phyloP scores from a whole-genome alignment of 2,113 vertebrate species.

The Embiotoca jacksoni region DNA sequence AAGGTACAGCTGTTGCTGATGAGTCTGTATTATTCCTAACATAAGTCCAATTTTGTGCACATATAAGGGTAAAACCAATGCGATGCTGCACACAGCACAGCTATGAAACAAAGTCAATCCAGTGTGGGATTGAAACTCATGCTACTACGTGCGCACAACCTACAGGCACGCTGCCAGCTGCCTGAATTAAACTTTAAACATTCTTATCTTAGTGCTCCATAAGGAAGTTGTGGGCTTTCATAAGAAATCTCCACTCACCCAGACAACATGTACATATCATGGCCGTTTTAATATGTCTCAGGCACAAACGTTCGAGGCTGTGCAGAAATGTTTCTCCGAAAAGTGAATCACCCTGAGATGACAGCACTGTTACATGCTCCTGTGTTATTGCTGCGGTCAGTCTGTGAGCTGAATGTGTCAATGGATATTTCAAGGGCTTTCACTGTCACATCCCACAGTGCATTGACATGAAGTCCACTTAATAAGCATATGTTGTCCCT shows the following conservation, averaged over 20 bases:
- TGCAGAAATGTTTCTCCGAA: background rate
- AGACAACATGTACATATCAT: conserved; percentile 26
- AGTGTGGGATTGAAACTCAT: too few species aligned
- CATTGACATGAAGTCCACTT: background rate
- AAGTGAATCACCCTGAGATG: conserved; percentile 24
- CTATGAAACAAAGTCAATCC: too few species aligned
- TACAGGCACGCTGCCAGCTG: background rate
- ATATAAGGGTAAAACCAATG: too few species aligned
- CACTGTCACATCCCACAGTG: background rate
- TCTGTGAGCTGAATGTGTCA: conserved; percentile 11
- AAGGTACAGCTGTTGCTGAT: too few species aligned
- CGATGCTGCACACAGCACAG: too few species aligned
- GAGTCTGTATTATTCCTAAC: too few species aligned
- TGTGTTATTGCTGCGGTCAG: background rate
- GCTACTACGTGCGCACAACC: background rate
- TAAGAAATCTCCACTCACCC: conserved; percentile 31
- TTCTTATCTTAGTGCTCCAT: background rate
- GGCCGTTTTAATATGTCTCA: background rate
- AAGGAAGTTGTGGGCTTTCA: background rate
- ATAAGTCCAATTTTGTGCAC: too few species aligned
- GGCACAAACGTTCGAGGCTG: conserved; percentile 17
- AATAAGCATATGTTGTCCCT: background rate
- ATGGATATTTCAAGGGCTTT: background rate
- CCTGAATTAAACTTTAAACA: conserved; percentile 7
- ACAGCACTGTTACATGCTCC: background rate